A percentile compares a stretch with the other conserved stretches of the same genome.
These are phyloP conservation scores for Ypsolopha sequella DNA, from an alignment of 2,888 invertebrate species.

Conservation along the genomic window DNA sequence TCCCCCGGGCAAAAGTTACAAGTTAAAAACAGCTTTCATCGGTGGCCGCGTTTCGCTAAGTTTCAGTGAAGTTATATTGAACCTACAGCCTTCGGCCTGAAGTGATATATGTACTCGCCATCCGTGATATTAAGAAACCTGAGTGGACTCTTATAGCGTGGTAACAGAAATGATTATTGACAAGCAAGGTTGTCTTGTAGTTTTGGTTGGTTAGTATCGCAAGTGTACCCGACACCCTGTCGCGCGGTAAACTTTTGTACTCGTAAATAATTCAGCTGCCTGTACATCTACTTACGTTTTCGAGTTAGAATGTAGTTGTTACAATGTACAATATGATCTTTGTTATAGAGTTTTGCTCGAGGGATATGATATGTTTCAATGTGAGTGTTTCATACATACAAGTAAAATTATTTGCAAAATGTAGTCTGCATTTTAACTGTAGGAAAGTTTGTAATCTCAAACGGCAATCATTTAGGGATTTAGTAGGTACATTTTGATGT, in stretches of 20 bases:
- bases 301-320: conserved; percentile 29
- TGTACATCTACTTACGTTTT: conserved; percentile 35
- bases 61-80: conserved; percentile 40
- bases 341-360: conserved; percentile 13
- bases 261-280: conserved; percentile 64
- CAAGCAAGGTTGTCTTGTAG: too few species aligned
- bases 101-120: conserved; percentile 45
- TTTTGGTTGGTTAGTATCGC: conserved; percentile 9
- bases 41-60: conserved; percentile 42
- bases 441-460: too few species aligned
- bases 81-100: conserved; percentile 44
- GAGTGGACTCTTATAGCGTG: too few species aligned
- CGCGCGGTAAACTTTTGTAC: conserved; percentile 53
- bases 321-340: conserved; percentile 30
- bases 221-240: conserved; percentile 38
- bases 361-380: too few species aligned
- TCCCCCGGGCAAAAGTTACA: conserved; percentile 61
- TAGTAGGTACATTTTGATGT: too few species aligned
- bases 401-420: too few species aligned
- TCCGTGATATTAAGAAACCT: conserved; percentile 12
- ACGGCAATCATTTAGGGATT: too few species aligned
- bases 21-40: conserved; percentile 64
- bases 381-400: too few species aligned
- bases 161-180: too few species aligned
- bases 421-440: too few species aligned